phyloP scores from a whole-genome alignment of 2,888 invertebrate genomes.

The Pseudanteris insignis region DNA sequence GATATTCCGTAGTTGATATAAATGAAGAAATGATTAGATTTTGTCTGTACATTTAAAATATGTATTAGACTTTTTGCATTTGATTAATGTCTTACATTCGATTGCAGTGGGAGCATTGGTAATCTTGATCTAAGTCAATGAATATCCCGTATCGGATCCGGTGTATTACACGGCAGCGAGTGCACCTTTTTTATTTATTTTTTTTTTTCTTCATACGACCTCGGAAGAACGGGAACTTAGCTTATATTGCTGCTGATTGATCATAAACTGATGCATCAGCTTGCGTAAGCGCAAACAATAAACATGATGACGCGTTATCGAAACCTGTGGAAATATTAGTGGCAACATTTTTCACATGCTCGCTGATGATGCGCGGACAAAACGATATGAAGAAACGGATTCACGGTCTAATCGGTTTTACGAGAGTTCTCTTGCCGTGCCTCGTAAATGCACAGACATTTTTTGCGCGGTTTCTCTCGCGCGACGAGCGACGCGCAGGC shows the following conservation, averaged over 20 bases:
- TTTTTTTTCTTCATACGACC: too few species aligned
- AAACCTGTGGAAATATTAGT: slow-evolving; percentile 16
- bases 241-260: slow-evolving; percentile 8
- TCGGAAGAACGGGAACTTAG: neutral
- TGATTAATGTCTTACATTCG: too few species aligned
- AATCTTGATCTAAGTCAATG: too few species aligned
- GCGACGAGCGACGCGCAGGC: slow-evolving; percentile 1
- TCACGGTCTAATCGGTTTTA: slow-evolving; percentile 43
- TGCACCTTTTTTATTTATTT: too few species aligned
- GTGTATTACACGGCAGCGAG: too few species aligned
- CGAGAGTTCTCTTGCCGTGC: slow-evolving; percentile 25
- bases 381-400: slow-evolving; percentile 34
- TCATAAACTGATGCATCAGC: slow-evolving; percentile 10
- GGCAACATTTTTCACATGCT: slow-evolving; percentile 25
- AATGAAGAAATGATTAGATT: too few species aligned
- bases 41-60: too few species aligned
- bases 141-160: too few species aligned
- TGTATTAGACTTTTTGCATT: too few species aligned
- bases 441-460: slow-evolving; percentile 18
- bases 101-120: too few species aligned
- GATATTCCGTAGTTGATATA: too few species aligned
- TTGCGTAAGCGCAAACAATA: slow-evolving; percentile 20
- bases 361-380: slow-evolving; percentile 23
- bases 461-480: slow-evolving; percentile 20
- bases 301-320: slow-evolving; percentile 19